Evolutionary conservation across 2,797 vertebrate species (phyloP), one percentile per base, ranked within the genome.

Genomic region (Parauchenoglanis punctatus): DNA sequence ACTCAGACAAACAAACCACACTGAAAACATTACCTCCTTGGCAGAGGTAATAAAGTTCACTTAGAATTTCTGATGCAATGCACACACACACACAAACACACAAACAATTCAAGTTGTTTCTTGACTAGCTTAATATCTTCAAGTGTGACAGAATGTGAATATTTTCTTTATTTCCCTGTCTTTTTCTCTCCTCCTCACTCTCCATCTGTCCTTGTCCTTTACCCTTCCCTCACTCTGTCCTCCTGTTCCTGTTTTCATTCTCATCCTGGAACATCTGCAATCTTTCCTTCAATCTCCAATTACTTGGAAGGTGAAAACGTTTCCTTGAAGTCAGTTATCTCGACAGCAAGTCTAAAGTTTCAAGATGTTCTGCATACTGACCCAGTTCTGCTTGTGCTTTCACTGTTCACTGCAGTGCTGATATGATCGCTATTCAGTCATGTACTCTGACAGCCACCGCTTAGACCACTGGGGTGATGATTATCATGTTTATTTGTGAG

Each of bases 241-340:
- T 68, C 77, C 54, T 90, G 87, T 91, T 81, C 90, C 70, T 87
- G 59, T 63, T 63, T 54, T 83, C 46, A 65, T 20, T 7, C 67
- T 80, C 11, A 20, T 70, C 35, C 44, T 44, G 68, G 40, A 58
- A 46, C 56, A 54, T 73, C 68, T 83, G 86, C 44, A 84, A 25
- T 40, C 28, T 52, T 72, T 46, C 35, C 82, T 70, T 70, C 52
- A 78, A 18, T 78, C 58, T 68, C 86, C n/a, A 46, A 3, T n/a
- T 65, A 35, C 52, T 63, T 73, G 12, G n/a, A 61, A 23, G 56
- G 54, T 8, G 1, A 12, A 87, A 61, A 25, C 23, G 1, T 18
- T n/a, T 61, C 35, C n/a, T 56, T 68, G 31, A 85, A 59, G 68
- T 61, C 54, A 59, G 35, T 18, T 65, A 67, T 75, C 83, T 67